Evolutionary conservation across 2,797 vertebrate genomes (phyloP), one percentile per base, ranked within the genome.

Genomic region (Enteromius fasciolatus): DNA sequence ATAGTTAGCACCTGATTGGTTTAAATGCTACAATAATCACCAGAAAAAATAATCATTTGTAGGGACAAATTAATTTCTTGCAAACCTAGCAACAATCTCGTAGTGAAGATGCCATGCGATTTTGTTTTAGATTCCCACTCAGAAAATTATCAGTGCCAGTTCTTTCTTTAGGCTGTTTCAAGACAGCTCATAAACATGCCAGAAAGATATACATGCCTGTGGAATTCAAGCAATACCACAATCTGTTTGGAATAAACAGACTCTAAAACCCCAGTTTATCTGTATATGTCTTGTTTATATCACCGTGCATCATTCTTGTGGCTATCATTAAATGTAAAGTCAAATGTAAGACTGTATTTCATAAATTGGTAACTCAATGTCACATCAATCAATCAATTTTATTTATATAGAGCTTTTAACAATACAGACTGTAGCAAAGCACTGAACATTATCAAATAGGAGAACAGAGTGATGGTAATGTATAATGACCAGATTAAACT

Each of bases 101-200:
- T 59, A 17, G 33, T n/a, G 17, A 79, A 57, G 20, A 64, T 54
- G 31, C 46, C 33, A 39, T 57, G 25, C 5, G 2, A 33, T 78
- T 78, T 78, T 46, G 5, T 31, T 57, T 68, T 54, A 57, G 48
- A 41, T 44, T 66, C 25, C 28, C 6, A 31, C 25, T 63, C 25
- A 31, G 59, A 31, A 17, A 63, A 28, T 28, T 17, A 63, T 63
- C 11, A 7, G n/a, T 28, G n/a, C n/a, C 33, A 46, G 20, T 28
- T 57, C 5, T 63, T 76, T 20, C 50, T 76, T 76, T 61, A 44
- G 23, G 59, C 54, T 18, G 18, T 48, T 78, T 67, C 44, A 25
- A 20, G n/a, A 50, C 15, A 50, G 44, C 64, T 69, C 17, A 57
- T 28, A 57, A 28, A 54, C 48, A 69, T 0, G 12, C 52, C 23